Evolutionary conservation across 2,888 invertebrate genomes (phyloP), one percentile per base, ranked within the genome.

Genomic region (Pyrrhia umbra): DNA sequence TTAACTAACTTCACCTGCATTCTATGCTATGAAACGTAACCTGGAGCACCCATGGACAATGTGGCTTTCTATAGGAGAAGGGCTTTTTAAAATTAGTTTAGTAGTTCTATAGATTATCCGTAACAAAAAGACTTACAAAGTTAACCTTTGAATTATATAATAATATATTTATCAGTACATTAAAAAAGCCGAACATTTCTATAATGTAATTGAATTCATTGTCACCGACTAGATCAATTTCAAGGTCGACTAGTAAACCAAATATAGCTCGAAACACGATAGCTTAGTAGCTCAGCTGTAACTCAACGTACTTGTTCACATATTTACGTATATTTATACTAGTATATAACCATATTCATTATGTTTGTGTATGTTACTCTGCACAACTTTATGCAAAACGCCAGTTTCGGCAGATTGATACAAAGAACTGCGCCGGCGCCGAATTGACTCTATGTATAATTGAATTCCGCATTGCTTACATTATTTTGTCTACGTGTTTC

Each of bases 391-490:
- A 61, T 69, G 60, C 65, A 76, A 73, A 46, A 61, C 61, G 18
- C 68, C 13, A 62, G 62, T 79, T 79, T 83, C 62, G 82, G 65
- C 63, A 46, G 55, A 63, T 68, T 51, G 57, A 34, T 61, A 76
- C 75, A 81, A 78, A 80, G 75, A 63, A 37, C 52, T 57, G 60
- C 37, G 68, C n/a, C n/a, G n/a, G n/a, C n/a, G n/a, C 56, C 66
- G 68, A 61, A 65, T 73, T 50, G 66, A 50, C 18, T 68, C 40
- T 49, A n/a, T 34, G 34, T 34, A 37, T 70, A 69, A 75, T 72
- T 73, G 42, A 49, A 73, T 78, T 76, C 69, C 70, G 74, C 61
- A 70, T 80, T 80, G 68, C 69, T 65, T 63, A 56, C 6, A 55
- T 63, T 58, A 37, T 50, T 46, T 45, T 58, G 37, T 39, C 23